Base-by-base conservation (phyloP, 2,797 vertebrate species). In the Poeciliopsis presidionis region DNA sequence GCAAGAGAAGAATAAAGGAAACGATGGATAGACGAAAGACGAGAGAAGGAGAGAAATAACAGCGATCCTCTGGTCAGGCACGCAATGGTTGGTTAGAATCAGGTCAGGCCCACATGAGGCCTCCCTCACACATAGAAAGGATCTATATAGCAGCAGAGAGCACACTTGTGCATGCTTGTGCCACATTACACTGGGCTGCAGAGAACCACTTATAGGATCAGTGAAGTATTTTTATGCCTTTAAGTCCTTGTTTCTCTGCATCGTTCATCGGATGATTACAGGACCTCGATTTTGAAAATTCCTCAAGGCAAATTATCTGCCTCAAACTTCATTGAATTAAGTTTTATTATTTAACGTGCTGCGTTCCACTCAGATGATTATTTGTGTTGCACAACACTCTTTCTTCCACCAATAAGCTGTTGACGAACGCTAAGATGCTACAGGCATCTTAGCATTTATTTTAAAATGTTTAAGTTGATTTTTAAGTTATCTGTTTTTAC, bases 91-190 rank as follows among this genome's bases (percentile, higher is more conserved):
- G 81, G 88, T 87, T 91, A 84, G 92, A 95, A 95, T 92, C 93
- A 94, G 94, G 94, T 95, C 95, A 95, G 90, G 83, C 88, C 88
- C 92, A 91, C 88, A 90, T 74, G 83, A 90, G 90, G 90, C 90
- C 87, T 89, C 89, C 81, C 87, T 83, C 81, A 3, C 88, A 78
- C 88, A 78, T 67, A 84, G 41, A 79, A 77, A 82, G 72, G 47
- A 78, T 87, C 72, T 70, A 79, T 25, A 47, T 67, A 85, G 74
- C 78, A 83, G 79, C 79, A 72, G 53, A 84, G 65, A 45, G 65
- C 76, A 41, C 49, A 41, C 53, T 72, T 81, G 53, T 81, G 73
- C 83, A 73, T 63, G 30, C 65, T 18, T n/a, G 51, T 5, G 1
- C 78, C 4, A 65, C 74, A 53, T 74, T 30, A 77, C 11, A 51